Conservation (phyloP, 2,797 vertebrate genomes). For the Pogoniulus pusillus region DNA sequence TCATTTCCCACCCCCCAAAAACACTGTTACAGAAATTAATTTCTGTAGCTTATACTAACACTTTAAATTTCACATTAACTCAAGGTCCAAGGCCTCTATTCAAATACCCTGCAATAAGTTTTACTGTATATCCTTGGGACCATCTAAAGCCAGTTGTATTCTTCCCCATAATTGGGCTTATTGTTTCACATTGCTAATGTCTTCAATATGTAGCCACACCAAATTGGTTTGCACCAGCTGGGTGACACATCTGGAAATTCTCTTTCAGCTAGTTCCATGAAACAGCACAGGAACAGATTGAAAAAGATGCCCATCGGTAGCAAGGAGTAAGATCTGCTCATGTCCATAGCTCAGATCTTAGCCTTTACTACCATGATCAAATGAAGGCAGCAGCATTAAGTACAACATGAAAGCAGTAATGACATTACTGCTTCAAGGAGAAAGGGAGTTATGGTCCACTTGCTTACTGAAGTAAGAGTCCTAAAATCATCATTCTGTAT, state of each 20-base stretch:
- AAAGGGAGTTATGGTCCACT: not conserved
- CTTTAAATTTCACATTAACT: not conserved
- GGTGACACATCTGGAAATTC: conserved; percentile 3
- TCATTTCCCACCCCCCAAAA: rapidly evolving
- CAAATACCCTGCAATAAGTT: not conserved
- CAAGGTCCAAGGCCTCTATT: not conserved
- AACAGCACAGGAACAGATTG: not conserved
- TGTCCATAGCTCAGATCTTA: not conserved
- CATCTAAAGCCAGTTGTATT: not conserved
- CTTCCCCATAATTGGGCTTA: not conserved
- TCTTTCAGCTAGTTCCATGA: not conserved
- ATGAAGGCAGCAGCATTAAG: not conserved
- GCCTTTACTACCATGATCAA: not conserved
- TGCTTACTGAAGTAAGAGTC: not conserved
- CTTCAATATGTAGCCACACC: not conserved
- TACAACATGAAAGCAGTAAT: not conserved
- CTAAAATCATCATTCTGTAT: not conserved
- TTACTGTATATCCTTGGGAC: not conserved
- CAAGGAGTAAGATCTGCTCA: not conserved
- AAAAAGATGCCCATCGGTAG: not conserved
- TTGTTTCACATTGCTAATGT: conserved; percentile 12
- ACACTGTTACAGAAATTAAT: not conserved
- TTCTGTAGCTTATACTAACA: not conserved
- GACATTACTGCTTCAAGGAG: not conserved
- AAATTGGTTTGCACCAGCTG: not conserved